Base-by-base conservation (phyloP, 2,797 vertebrate species). In the Pipistrellus kuhlii region DNA sequence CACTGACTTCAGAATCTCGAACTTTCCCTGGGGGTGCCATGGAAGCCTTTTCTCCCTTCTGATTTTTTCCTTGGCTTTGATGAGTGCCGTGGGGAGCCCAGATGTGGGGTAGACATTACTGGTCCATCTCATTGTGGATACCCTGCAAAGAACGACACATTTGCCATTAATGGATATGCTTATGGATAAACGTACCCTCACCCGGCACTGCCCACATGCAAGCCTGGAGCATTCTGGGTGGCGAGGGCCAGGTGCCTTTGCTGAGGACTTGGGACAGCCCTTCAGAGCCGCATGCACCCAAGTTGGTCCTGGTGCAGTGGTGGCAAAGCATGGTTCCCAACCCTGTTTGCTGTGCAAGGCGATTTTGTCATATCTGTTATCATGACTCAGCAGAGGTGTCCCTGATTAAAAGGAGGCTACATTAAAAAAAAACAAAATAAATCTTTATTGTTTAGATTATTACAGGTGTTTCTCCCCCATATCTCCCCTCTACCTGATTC, bases 111-210 rank as follows among this genome's bases (percentile, higher is more conserved):
- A 1, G 30, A 32, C 35, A 27, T 97, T 95, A 97, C 8, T 68
- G 92, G 75, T 94, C 81, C 66, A 2, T 62, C 90, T 95, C 77
- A 2, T 71, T 55, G 5, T 17, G 88, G 14, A 84, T 90, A 59
- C 95, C 97, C 98, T 98, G 96, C 20, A 59, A 89, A 81, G 83
- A 93, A 95, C 6, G 46, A 97, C 1, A 12, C 18, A 46, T 80
- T 25, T 38, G 17, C 46, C 4, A 0, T 75, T 73, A 66, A 73
- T 0, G 10, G 48, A 18, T 7, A 25, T 0, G 48, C 59, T 76
- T 25, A n/a, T 8, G 23, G 38, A 25, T 66, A 32, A 17, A 14
- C 8, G 41, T 35, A 68, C 20, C 2, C 13, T n/a, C 2, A 1
- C 27, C 11, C 2, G 0, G 6, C 18, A 6, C 35, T 30, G 51